Evolutionary conservation across 53 echinoderm and acorn worm genomes (phyloP).

Genomic region (Hippasteria phrygiana): DNA sequence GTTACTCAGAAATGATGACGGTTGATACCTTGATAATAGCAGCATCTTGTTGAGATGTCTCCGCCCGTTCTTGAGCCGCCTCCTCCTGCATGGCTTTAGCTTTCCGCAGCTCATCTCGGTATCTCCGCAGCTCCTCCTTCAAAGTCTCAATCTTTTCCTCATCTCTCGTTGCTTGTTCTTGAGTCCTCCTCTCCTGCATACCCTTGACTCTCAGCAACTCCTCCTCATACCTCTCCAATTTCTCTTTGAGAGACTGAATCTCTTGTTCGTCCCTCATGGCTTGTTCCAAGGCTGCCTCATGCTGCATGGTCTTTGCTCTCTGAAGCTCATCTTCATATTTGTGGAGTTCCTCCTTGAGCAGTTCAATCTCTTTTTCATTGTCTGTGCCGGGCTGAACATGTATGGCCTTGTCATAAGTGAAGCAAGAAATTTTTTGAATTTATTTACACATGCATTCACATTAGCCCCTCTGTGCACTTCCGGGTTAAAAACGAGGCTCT

Average conservation of each 20-base stretch:
- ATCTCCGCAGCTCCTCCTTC: conserved; percentile 72
- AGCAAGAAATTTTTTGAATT: no score
- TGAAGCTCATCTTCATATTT: conserved; percentile 78
- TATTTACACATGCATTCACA: no score
- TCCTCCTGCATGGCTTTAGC: conserved; percentile 64
- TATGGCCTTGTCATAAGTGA: no score
- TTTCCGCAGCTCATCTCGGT: conserved; percentile 75
- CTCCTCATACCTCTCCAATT: conserved; percentile 72
- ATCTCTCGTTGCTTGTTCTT: conserved; percentile 29
- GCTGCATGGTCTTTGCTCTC: conserved; percentile 57
- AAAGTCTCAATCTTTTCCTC: conserved; percentile 87
- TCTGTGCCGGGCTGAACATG: conserved; percentile 96
- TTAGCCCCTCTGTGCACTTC: no score
- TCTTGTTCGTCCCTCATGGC: conserved; percentile 69
- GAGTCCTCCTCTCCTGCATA: conserved; percentile 56
- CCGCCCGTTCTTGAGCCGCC: conserved; percentile 37
- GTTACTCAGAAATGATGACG: neutral
- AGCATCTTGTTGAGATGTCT: conserved; percentile 18
- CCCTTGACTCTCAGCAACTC: conserved; percentile 65
- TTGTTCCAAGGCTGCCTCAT: conserved; percentile 57
- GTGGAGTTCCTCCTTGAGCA: conserved; percentile 76
- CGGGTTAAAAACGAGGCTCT: no score
- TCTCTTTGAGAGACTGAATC: conserved; percentile 76
- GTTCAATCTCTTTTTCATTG: conserved; percentile 90
- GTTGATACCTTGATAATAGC: conserved; percentile 19